Base-by-base conservation (phyloP, 2,888 invertebrate genomes). In the Limnephilus rhombicus region DNA sequence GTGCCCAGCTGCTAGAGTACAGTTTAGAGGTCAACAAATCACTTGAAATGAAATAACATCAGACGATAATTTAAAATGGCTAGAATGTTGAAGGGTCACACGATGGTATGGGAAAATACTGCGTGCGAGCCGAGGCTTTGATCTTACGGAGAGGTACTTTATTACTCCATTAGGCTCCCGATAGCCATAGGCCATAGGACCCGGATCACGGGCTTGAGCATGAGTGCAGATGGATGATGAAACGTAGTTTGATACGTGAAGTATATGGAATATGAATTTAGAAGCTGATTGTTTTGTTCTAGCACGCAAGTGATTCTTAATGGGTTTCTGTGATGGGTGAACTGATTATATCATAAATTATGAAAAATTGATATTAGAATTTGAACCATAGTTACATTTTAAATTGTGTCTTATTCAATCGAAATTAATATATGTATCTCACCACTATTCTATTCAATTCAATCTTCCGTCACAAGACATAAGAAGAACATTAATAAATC, bases 91-190 rank as follows among this genome's bases (percentile, higher is more conserved):
- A 45, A 87, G 53, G 90, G 90, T 85, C 90, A 31, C 85, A 85
- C 90, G 90, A n/a, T 85, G 85, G 90, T 68, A 85, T 90, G 90
- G 90, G 90, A 90, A 90, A 90, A 85, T 90, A 68, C 80, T 68
- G 34, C 37, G 83, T 85, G 68, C 31, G 41, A 90, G 85, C 90
- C 90, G 37, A 37, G 34, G 85, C 85, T 85, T 68, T 80, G 29
- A 85, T 90, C 90, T 90, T 85, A n/a, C 24, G 85, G 53, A 85
- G 41, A 90, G 68, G n/a, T 85, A 85, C 90, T 85, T 85, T 85
- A 80, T 85, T 90, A 90, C 90, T 68, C 90, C 85, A 90, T 90
- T 90, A 90, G 90, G 34, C 87, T 68, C 18, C 68, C 68, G 87
- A 68, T 45, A n/a, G 68, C 87, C 31, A 18, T 18, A 18, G 53